These are phyloP conservation scores for Hippocampus barbouri DNA, from an alignment of 2,113 vertebrate genomes.

Conservation along the genomic window DNA sequence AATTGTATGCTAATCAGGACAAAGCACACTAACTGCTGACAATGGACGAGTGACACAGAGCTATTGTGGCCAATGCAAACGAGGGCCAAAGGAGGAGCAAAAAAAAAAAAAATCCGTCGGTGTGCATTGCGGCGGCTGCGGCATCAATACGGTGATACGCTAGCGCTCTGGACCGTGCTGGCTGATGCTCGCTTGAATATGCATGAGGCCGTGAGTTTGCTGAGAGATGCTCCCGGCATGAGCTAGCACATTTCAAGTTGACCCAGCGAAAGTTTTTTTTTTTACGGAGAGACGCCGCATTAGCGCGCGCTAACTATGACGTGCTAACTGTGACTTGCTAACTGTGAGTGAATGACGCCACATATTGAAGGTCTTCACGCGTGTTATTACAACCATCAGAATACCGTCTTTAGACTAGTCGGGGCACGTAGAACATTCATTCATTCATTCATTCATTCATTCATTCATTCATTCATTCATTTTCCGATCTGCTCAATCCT, in stretches of 20 bases:
- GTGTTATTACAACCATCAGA: too few relatives aligned
- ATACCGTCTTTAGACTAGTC: too few relatives aligned
- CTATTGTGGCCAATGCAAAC: conserved; percentile 55
- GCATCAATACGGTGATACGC: neutral
- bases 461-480: too few relatives aligned
- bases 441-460: too few relatives aligned
- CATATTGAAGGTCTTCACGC: neutral
- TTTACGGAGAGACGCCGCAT: neutral
- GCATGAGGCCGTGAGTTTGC: neutral
- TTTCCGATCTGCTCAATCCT: too few relatives aligned
- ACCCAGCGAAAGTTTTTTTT: neutral
- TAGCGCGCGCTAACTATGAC: neutral
- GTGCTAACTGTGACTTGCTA: neutral
- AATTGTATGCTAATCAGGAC: conserved; percentile 72
- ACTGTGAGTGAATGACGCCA: neutral
- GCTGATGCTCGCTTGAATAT: neutral
- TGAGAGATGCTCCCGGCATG: neutral
- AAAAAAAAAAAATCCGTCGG: conserved; percentile 19
- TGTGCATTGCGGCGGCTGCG: conserved; percentile 5
- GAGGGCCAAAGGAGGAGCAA: conserved; percentile 31
- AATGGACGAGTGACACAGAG: conserved; percentile 64
- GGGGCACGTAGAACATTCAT: too few relatives aligned
- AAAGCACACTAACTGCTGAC: conserved; percentile 39
- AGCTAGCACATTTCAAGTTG: neutral
- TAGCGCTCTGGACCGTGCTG: neutral